phyloP scores from a whole-genome alignment of 2,113 vertebrate genomes.

The Chaetodon trifascialis region DNA sequence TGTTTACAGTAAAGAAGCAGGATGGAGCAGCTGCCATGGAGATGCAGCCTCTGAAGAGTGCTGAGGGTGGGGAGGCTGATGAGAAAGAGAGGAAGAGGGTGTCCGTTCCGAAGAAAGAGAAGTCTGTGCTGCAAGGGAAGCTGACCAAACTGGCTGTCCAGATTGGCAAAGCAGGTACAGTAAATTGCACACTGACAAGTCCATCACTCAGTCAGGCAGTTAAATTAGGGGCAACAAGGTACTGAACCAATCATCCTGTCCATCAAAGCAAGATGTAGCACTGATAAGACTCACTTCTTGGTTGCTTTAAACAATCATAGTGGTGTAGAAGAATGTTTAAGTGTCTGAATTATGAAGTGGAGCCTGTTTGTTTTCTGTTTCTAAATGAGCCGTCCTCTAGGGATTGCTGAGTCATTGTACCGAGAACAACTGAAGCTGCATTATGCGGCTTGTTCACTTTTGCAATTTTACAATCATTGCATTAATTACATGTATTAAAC shows the following conservation, averaged over 20 bases:
- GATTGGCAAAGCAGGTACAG: slow-evolving; percentile 97
- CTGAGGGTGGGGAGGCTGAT: slow-evolving; percentile 94
- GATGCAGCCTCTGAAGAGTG: slow-evolving; percentile 99
- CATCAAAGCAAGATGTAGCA: slow-evolving; percentile 36
- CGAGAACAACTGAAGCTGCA: slow-evolving; percentile 3
- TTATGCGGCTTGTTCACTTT: slow-evolving; percentile 7
- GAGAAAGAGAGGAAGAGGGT: slow-evolving; percentile 95
- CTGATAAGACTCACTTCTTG: background rate
- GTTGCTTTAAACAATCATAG: slow-evolving; percentile 30
- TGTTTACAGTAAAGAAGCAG: slow-evolving; percentile 94
- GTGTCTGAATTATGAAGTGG: slow-evolving; percentile 16
- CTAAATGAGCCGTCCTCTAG: slow-evolving; percentile 4
- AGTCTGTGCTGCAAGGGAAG: slow-evolving; percentile 98
- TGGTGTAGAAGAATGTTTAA: background rate
- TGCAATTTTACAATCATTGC: background rate
- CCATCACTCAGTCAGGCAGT: slow-evolving; percentile 46
- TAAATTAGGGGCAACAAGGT: slow-evolving; percentile 23
- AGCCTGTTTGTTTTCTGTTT: slow-evolving; percentile 1
- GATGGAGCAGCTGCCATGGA: slow-evolving; percentile 99
- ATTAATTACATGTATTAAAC: background rate
- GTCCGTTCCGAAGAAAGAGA: slow-evolving; percentile 95
- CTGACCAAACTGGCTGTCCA: slow-evolving; percentile 99
- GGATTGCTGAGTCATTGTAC: slow-evolving; percentile 15
- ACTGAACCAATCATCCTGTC: slow-evolving; percentile 51
- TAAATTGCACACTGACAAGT: slow-evolving; percentile 37